Conservation (phyloP, 2,888 invertebrate species). For the Entomobrya proxima region DNA sequence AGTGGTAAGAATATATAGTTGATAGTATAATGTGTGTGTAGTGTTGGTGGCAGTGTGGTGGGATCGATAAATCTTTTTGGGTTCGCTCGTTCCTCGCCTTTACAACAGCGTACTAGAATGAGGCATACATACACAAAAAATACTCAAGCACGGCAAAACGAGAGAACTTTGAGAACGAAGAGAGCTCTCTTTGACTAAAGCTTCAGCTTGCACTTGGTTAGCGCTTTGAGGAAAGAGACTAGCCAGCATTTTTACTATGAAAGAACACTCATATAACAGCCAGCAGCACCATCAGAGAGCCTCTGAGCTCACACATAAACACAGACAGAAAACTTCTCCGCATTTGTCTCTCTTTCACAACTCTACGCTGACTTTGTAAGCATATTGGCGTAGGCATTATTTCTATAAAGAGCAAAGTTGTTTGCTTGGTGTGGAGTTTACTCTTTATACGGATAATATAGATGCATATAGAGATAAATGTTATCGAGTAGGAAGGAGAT, state of each 20-base stretch:
- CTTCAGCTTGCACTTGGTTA: constrained; percentile 42
- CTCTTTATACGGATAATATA: not conserved
- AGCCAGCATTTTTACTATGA: constrained; percentile 60
- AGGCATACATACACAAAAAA: constrained; percentile 26
- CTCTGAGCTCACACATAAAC: constrained; percentile 26
- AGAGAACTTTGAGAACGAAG: constrained; percentile 57
- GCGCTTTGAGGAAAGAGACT: constrained; percentile 30
- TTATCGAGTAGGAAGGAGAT: constrained; percentile 15
- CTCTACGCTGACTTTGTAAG: constrained; percentile 10
- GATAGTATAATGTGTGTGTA: not conserved
- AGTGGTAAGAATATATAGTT: not conserved
- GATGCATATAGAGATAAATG: not conserved
- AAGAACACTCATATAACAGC: constrained; percentile 15
- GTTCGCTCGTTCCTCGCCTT: constrained; percentile 55
- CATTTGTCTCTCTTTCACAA: constrained; percentile 35
- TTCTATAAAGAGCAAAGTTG: constrained; percentile 37
- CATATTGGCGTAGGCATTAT: not conserved
- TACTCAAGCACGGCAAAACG: constrained; percentile 38
- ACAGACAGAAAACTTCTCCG: constrained; percentile 11
- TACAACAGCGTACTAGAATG: constrained; percentile 32
- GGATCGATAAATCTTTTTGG: constrained; percentile 70
- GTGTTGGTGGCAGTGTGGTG: constrained; percentile 49
- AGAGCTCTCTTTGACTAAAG: constrained; percentile 40
- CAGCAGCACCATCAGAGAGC: constrained; percentile 10
- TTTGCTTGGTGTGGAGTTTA: constrained; percentile 9